phyloP scores from a whole-genome alignment of 2,797 vertebrate genomes.

The Peromyscus nudipes region DNA sequence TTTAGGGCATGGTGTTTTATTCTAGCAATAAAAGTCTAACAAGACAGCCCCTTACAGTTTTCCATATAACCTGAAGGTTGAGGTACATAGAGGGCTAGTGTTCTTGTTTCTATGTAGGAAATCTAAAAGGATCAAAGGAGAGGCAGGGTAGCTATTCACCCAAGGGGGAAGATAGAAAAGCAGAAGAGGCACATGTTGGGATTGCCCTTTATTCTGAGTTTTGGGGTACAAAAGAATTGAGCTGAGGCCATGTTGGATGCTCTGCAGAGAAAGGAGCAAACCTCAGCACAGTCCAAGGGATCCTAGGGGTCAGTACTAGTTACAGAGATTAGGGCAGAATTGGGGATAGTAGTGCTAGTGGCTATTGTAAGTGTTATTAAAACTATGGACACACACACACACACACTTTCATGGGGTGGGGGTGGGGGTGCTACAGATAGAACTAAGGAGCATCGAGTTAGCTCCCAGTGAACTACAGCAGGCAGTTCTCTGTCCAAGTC shows the following conservation, averaged over 20 bases:
- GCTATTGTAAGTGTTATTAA: not conserved
- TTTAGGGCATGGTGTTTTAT: not conserved
- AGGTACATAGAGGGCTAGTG: not conserved
- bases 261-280: not conserved
- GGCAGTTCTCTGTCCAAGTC: not conserved
- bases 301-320: not conserved
- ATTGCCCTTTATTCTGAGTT: not conserved
- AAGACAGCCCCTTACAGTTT: not conserved
- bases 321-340: not conserved
- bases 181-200: not conserved
- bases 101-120: not conserved
- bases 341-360: not conserved
- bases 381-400: not conserved
- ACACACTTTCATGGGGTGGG: not conserved
- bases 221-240: not conserved
- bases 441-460: not conserved
- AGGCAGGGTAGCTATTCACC: not conserved
- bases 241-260: not conserved
- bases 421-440: not conserved
- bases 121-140: not conserved
- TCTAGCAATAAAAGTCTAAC: not conserved
- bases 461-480: not conserved
- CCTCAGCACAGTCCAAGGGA: not conserved
- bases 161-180: not conserved
- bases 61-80: not conserved